A percentile compares a stretch with the other conserved stretches of the same genome.
phyloP scores from a whole-genome alignment of 2,888 invertebrate species.

The Drosophila lutescens region DNA sequence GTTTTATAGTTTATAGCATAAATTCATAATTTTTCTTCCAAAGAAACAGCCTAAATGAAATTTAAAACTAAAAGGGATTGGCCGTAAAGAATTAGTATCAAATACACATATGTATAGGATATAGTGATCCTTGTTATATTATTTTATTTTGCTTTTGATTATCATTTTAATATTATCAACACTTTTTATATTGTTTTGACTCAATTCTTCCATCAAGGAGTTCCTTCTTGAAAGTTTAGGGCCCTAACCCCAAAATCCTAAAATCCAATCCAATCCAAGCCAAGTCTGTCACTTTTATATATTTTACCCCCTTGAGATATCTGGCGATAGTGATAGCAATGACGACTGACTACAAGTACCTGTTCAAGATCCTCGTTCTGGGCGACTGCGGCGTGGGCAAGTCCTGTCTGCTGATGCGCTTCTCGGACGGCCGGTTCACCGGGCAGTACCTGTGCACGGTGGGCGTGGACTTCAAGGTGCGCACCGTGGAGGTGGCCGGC shows the following conservation, averaged over 20 bases:
- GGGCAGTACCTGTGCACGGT: conserved; percentile 99
- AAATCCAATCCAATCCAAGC: too few species aligned
- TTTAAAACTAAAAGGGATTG: too few species aligned
- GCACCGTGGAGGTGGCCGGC: conserved; percentile 99
- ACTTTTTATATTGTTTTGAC: too few species aligned
- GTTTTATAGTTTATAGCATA: too few species aligned
- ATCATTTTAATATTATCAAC: too few species aligned
- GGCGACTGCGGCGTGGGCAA: conserved; percentile 99
- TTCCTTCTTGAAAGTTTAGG: too few species aligned
- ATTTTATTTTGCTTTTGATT: background rate
- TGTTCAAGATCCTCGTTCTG: conserved; percentile 97
- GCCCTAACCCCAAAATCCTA: too few species aligned
- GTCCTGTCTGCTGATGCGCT: conserved; percentile 97
- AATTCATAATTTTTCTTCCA: too few species aligned
- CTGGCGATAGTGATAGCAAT: background rate
- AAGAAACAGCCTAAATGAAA: too few species aligned
- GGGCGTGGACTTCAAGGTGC: conserved; percentile 98
- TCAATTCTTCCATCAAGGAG: too few species aligned
- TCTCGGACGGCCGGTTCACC: conserved; percentile 99
- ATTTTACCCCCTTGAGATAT: background rate
- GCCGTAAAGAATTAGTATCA: too few species aligned
- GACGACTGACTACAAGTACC: background rate
- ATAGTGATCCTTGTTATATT: background rate
- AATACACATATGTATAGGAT: background rate
- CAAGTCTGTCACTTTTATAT: background rate